phyloP scores from a whole-genome alignment of 2,888 invertebrate genomes.

The Drosophila rubida region DNA sequence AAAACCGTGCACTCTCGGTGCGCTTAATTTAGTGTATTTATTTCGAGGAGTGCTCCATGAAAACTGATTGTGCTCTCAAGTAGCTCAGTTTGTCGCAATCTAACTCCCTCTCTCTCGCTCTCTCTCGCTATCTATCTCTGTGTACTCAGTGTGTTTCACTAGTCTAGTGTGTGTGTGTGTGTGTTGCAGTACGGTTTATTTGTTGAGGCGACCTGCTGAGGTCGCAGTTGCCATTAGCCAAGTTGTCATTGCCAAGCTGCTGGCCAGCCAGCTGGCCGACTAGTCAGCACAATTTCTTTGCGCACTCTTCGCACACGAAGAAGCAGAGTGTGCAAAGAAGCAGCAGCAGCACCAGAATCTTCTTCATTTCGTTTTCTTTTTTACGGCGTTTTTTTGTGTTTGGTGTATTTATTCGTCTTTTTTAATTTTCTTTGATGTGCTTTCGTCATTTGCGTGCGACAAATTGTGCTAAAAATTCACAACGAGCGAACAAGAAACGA shows the following conservation, averaged over 20 bases:
- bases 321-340: neutral
- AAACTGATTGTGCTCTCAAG: neutral
- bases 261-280: neutral
- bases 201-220: slow-evolving; percentile 20
- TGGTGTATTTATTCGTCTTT: slow-evolving; percentile 30
- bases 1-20: neutral
- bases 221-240: slow-evolving; percentile 20
- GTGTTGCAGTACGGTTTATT: neutral
- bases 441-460: slow-evolving; percentile 47
- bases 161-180: neutral
- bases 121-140: no score
- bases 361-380: neutral
- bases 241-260: slow-evolving; percentile 18
- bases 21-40: neutral
- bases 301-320: neutral
- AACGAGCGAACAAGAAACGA: neutral
- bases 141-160: neutral
- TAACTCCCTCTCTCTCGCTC: neutral
- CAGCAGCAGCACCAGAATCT: neutral
- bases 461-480: slow-evolving; percentile 64
- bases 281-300: slow-evolving; percentile 32
- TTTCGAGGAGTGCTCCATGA: neutral
- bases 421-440: slow-evolving; percentile 47
- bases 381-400: neutral
- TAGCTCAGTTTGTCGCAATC: neutral